Conservation (phyloP, 2,888 invertebrate genomes). For the Melipona bicolor region DNA sequence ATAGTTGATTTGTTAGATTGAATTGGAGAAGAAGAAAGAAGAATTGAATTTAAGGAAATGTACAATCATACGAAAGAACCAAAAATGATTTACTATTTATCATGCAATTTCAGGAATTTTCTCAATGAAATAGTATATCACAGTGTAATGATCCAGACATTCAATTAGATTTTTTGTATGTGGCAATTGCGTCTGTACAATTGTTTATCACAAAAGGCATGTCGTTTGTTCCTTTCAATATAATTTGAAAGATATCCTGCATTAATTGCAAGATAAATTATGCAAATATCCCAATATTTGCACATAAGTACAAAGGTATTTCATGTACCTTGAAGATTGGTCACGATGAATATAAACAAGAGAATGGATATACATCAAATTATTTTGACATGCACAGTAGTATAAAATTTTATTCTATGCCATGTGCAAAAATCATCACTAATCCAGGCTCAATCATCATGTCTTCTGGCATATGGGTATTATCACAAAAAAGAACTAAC, state of each 20-base stretch:
- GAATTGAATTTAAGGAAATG: constrained; percentile 49
- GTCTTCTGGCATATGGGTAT: constrained; percentile 97
- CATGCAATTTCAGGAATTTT: constrained; percentile 68
- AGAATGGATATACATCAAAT: constrained; percentile 40
- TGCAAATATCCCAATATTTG: constrained; percentile 47
- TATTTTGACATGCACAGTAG: constrained; percentile 24
- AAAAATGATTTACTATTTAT: constrained; percentile 58
- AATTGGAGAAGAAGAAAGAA: neutral
- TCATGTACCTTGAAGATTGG: constrained; percentile 31
- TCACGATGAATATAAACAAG: constrained; percentile 43
- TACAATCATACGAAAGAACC: constrained; percentile 40
- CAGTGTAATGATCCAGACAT: constrained; percentile 71
- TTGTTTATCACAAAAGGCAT: constrained; percentile 69
- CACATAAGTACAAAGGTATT: constrained; percentile 50
- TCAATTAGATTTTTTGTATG: constrained; percentile 66
- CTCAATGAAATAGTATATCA: constrained; percentile 67
- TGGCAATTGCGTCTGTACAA: constrained; percentile 70
- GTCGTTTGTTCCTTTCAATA: constrained; percentile 48
- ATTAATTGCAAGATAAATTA: constrained; percentile 25
- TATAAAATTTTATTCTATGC: constrained; percentile 88
- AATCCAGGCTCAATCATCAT: constrained; percentile 98
- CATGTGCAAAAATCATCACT: constrained; percentile 99
- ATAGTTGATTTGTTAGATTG: constrained; percentile 40
- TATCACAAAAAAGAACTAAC: constrained; percentile 96
- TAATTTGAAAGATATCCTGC: constrained; percentile 42